Percentiles rank a stretch among this genome's conserved stretches.
These are phyloP conservation scores for Hemistola chrysoprasaria DNA, from an alignment of 2,888 invertebrate genomes.

Conservation along the genomic window DNA sequence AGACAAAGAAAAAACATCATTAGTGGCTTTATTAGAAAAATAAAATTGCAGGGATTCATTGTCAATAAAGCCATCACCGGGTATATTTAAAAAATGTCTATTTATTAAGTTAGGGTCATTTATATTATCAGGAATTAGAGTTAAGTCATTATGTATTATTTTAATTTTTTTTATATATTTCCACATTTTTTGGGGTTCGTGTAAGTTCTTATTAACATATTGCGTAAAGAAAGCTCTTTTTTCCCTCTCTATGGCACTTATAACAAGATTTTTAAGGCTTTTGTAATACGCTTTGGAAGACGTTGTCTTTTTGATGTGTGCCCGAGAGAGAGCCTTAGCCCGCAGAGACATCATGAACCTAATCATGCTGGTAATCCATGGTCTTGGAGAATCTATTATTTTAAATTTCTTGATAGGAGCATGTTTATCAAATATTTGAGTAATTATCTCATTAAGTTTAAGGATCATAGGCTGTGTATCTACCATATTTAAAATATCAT, in stretches of 20 bases:
- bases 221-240: neutral
- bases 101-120: slow-evolving; percentile 5
- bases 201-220: neutral
- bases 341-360: neutral
- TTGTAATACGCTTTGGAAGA: neutral
- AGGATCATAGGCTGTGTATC: too few relatives aligned
- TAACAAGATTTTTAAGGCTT: neutral
- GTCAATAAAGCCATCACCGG: too few relatives aligned
- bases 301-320: neutral
- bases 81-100: slow-evolving; percentile 2
- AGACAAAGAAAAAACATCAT: neutral
- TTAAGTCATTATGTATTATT: too few relatives aligned
- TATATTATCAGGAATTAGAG: too few relatives aligned
- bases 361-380: neutral
- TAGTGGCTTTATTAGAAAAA: slow-evolving; percentile 1
- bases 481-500: neutral
- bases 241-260: neutral
- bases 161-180: neutral
- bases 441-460: neutral
- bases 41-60: neutral
- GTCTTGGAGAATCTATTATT: neutral
- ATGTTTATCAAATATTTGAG: neutral
- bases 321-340: neutral
- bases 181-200: neutral
- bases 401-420: neutral